Evolutionary conservation across 2,113 vertebrate genomes (phyloP), one percentile per base, ranked within the genome.

Genomic region (Dasypus novemcinctus): DNA sequence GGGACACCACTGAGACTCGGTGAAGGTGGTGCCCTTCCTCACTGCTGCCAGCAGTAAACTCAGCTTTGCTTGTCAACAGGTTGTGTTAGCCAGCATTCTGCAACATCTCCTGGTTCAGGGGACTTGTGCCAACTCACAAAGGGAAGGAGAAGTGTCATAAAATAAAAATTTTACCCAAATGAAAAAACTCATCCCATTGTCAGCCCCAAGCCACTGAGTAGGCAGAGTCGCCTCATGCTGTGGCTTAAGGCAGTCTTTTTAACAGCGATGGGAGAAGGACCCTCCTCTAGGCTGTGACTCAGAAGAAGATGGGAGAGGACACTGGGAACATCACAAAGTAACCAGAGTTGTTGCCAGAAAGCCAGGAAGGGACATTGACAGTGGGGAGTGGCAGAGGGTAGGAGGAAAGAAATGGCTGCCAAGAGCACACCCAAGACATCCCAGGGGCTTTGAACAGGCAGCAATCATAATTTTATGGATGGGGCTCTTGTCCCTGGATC

Each of bases 111-210:
- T 86, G 49, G 25, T 64, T 49, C 46, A 68, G 49, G 91, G 41
- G 36, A 82, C 21, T 5, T 78, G 12, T 43, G 43, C 72, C 82
- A 89, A 63, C 29, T 95, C 93, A 52, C 80, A 90, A 91, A 93
- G 52, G 87, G 74, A 87, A 92, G 72, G 33, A 57, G 52, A 88
- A 43, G 27, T 69, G 31, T 20, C 83, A 83, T 43, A 49, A 69
- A 79, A 69, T 38, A 36, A 87, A 93, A 93, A 46, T 11, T 29
- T 27, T 87, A 71, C 14, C 87, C 9, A 66, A 31, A 36, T 90
- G 3, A 88, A 89, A 78, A 84, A 41, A 29, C n/a, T 27, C 43
- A 25, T 54, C 79, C 57, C 38, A 38, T 4, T 74, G 78, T 66
- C 31, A 82, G 36, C 63, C 54, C 29, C 36, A 85, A 43, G 54